Evolutionary conservation across 2,888 invertebrate genomes (phyloP).

Genomic region (Emmelina monodactyla): DNA sequence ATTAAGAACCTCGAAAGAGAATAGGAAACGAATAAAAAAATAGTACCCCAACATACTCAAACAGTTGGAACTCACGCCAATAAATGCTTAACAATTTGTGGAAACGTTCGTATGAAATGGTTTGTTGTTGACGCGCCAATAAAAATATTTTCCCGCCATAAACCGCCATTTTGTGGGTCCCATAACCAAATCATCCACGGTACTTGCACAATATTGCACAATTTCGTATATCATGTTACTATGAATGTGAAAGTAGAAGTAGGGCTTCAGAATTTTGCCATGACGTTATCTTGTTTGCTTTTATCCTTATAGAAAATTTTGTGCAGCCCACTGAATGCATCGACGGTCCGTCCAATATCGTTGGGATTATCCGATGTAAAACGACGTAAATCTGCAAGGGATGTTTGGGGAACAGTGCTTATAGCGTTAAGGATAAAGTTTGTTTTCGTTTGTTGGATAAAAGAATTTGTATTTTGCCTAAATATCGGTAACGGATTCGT

Average conservation of each 20-base stretch:
- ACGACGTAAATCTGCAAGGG: slow-evolving; percentile 38
- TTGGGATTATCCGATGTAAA: slow-evolving; percentile 53
- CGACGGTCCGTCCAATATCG: slow-evolving; percentile 61
- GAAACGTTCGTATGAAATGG: too few species aligned
- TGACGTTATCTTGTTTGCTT: slow-evolving; percentile 64
- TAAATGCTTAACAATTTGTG: too few species aligned
- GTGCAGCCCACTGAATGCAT: slow-evolving; percentile 62
- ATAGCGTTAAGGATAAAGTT: slow-evolving; percentile 22
- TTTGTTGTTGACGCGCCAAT: too few species aligned
- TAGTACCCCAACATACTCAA: too few species aligned
- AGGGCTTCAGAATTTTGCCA: slow-evolving; percentile 32
- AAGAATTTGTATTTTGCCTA: slow-evolving; percentile 58
- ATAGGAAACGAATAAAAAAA: too few species aligned
- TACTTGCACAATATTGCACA: neutral
- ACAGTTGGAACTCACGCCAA: too few species aligned
- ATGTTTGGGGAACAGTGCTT: slow-evolving; percentile 27
- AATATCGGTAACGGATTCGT: slow-evolving; percentile 63
- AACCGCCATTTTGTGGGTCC: neutral
- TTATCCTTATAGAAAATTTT: slow-evolving; percentile 66
- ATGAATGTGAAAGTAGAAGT: neutral
- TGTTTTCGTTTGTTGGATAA: slow-evolving; percentile 23
- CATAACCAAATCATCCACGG: slow-evolving; percentile 1
- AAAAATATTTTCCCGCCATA: slow-evolving; percentile 1
- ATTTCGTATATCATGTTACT: neutral
- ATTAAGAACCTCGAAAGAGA: too few species aligned